Conservation (phyloP, 2,113 vertebrate genomes). For the Lamprotornis superbus region DNA sequence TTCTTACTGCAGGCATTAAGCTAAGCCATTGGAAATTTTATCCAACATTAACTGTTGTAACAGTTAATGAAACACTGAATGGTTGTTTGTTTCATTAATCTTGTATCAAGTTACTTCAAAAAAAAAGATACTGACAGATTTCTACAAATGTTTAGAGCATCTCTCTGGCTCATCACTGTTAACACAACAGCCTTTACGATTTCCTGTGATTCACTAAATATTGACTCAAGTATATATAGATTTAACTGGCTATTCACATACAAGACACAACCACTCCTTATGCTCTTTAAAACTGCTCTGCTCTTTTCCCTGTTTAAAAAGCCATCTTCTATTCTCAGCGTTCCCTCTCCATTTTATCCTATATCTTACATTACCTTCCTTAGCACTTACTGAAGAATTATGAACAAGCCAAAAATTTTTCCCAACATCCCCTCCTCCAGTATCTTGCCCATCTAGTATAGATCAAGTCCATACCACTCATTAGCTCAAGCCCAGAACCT, state of each 20-base stretch:
- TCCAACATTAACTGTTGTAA: conserved; percentile 13
- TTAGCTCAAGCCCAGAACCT: neutral
- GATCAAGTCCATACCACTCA: neutral
- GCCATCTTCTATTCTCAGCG: neutral
- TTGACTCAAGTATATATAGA: conserved; percentile 55
- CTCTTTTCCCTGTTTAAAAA: neutral
- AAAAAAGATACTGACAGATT: conserved; percentile 69
- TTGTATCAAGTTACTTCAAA: conserved; percentile 53
- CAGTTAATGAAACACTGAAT: conserved; percentile 42
- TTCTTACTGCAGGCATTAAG: conserved; percentile 25
- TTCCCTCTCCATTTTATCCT: neutral
- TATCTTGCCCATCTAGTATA: neutral
- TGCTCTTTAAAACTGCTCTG: neutral
- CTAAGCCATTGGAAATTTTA: conserved; percentile 17
- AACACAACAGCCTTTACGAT: conserved; percentile 34
- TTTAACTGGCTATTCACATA: conserved; percentile 60
- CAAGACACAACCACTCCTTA: neutral
- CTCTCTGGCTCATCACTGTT: conserved; percentile 55
- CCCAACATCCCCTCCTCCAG: neutral
- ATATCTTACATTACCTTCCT: neutral
- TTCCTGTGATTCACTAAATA: conserved; percentile 64
- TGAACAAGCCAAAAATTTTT: neutral
- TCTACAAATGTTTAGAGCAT: conserved; percentile 62
- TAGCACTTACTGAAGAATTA: neutral
- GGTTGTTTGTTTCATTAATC: conserved; percentile 47